A percentile compares a stretch with the other conserved stretches of the same genome.
Conservation (phyloP, 2,797 vertebrate species). For the Sebastolobus alascanus region DNA sequence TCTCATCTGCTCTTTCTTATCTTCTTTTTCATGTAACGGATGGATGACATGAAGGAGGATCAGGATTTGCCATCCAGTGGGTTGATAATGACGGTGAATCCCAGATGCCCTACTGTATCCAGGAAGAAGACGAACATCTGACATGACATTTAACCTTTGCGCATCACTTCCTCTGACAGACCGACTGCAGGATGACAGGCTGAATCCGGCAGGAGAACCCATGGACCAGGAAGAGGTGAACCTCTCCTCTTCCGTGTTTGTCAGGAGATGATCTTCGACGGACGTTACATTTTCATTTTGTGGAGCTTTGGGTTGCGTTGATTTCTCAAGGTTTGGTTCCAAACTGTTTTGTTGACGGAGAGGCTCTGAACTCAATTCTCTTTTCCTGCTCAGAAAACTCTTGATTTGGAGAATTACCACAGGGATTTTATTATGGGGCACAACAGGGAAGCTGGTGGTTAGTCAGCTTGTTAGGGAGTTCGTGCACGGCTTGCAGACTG, state of each 20-base stretch:
- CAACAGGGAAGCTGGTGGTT: conserved; percentile 15
- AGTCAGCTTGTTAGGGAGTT: conserved; percentile 5
- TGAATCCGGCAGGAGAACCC: conserved; percentile 47
- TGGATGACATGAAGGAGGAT: conserved; percentile 27
- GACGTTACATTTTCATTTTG: conserved; percentile 4
- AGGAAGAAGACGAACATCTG: conserved; percentile 38
- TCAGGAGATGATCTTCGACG: conserved; percentile 63
- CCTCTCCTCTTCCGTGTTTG: conserved; percentile 6
- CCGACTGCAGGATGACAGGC: conserved; percentile 38
- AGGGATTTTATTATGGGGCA: conserved; percentile 26
- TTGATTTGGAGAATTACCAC: neutral
- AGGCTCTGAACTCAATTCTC: conserved; percentile 16
- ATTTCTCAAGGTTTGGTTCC: conserved; percentile 15
- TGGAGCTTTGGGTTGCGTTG: conserved; percentile 21
- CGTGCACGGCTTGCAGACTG: neutral
- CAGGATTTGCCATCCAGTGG: neutral
- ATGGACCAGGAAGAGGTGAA: conserved; percentile 31
- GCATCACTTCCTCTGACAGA: conserved; percentile 22
- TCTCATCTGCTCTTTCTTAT: conserved; percentile 32
- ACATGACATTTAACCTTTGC: conserved; percentile 56
- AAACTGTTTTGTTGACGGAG: neutral
- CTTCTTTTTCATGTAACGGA: conserved; percentile 48
- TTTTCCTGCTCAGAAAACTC: neutral
- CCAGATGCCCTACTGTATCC: neutral
- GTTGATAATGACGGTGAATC: neutral